Base-by-base conservation (phyloP, 2,888 invertebrate genomes). In the Prenolepis imparis region DNA sequence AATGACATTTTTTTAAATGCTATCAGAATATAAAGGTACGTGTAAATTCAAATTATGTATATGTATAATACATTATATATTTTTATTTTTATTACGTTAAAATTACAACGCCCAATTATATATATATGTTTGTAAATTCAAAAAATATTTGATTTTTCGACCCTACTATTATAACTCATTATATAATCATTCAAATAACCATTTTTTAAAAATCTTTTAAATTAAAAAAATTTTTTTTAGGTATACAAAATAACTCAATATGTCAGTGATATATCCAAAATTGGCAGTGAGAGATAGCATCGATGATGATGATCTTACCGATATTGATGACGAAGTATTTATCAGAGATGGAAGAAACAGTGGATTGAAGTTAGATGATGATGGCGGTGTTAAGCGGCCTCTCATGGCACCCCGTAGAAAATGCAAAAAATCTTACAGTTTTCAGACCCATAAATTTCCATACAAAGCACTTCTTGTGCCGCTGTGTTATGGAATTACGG, bases 291-390 rank as follows among this genome's bases (percentile, higher is more conserved):
- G 96, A 86, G 97, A 97, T 93, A 97, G 96, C 90, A 95, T 96
- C 86, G 97, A 97, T 91, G 97, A 97, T 89, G 97, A 97, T 87
- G 96, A 96, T 87, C 95, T 97, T 89, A 97, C 97, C 91, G 97
- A 97, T 94, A 96, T 97, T 18, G 97, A 97, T 91, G 97, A 97
- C 93, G 97, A 97, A 93, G 97, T 97, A 24, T 97, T 97, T 92
- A 97, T 97, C 88, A 95, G 97, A 85, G 97, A 97, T 95, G 97
- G 97, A 24, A 96, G 96, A 92, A 96, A 96, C 89, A 96, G 96
- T 67, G 96, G 96, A 92, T 92, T 95, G 24, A 92, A 96, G 95
- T 94, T 96, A 82, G 96, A 97, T 92, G 96, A 97, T 91, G 97
- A 97, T 88, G 95, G 96, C 88, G 97, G 96, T 4, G 96, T 97